phyloP scores from a whole-genome alignment of 2,113 vertebrate genomes.

The Psilopogon haemacephalus region DNA sequence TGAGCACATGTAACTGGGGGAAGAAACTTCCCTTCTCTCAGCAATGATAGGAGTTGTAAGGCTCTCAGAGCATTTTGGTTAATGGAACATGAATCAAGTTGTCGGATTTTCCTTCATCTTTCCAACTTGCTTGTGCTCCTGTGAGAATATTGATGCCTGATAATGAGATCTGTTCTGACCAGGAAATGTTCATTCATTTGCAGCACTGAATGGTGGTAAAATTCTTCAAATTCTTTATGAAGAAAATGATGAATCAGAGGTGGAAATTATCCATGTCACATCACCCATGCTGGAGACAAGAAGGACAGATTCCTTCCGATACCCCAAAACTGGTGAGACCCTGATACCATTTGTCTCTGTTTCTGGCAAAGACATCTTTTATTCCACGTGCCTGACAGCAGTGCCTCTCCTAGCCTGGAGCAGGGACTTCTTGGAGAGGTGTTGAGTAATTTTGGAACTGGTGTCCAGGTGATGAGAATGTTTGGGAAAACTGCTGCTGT shows the following conservation, averaged over 20 bases:
- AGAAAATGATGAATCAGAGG: slow-evolving; percentile 84
- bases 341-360: background rate
- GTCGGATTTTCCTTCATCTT: background rate
- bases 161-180: slow-evolving; percentile 17
- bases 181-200: slow-evolving; percentile 58
- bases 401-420: background rate
- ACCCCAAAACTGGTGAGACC: slow-evolving; percentile 82
- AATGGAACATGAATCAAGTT: background rate
- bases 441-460: background rate
- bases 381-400: background rate
- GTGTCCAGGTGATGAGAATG: background rate
- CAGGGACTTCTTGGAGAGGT: background rate
- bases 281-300: slow-evolving; percentile 84
- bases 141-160: background rate
- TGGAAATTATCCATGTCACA: slow-evolving; percentile 84
- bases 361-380: background rate
- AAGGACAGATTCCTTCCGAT: slow-evolving; percentile 82
- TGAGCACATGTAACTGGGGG: background rate
- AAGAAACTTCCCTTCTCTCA: background rate
- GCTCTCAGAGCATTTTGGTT: background rate
- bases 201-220: slow-evolving; percentile 76
- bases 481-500: background rate
- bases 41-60: background rate
- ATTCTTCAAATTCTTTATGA: slow-evolving; percentile 82
- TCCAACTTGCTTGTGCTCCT: background rate